Evolutionary conservation across 1,140 invertebrate genomes (phyloP).

Genomic region (Meloidogyne floridensis): DNA sequence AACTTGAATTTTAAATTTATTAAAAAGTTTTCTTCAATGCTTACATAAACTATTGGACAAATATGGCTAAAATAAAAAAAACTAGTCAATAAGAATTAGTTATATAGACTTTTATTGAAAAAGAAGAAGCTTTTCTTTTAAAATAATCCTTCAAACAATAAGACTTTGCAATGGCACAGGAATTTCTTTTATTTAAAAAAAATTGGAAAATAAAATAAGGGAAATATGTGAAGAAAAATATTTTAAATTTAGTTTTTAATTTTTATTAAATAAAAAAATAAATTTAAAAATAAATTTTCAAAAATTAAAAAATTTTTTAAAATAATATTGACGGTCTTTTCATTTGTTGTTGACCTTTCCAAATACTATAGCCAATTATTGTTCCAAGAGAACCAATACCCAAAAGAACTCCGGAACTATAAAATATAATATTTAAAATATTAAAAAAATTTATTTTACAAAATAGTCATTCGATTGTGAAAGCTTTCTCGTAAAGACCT

Average conservation of each 20-base stretch:
- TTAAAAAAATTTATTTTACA: background rate
- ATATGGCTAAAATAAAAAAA: background rate
- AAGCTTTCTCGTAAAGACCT: constrained; percentile 36
- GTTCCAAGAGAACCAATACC: constrained; percentile 30
- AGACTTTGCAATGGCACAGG: background rate
- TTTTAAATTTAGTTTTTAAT: background rate
- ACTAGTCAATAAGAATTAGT: background rate
- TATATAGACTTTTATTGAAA: background rate
- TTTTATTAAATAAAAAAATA: background rate
- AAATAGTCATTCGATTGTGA: constrained; percentile 35
- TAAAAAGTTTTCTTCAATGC: too few relatives aligned
- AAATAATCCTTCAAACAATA: background rate
- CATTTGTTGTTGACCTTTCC: constrained; percentile 11
- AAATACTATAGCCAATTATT: constrained; percentile 30
- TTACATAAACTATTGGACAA: too few relatives aligned
- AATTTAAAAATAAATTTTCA: background rate
- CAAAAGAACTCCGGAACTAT: constrained; percentile 32
- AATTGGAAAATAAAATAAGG: background rate
- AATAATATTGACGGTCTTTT: background rate
- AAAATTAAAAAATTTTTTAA: background rate
- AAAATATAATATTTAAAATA: background rate
- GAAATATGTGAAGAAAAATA: background rate
- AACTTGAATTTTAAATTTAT: too few relatives aligned
- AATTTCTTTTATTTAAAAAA: too few relatives aligned
- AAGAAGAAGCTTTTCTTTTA: background rate